Base-by-base conservation (phyloP, 2,797 vertebrate genomes). In the Mycteria americana region DNA sequence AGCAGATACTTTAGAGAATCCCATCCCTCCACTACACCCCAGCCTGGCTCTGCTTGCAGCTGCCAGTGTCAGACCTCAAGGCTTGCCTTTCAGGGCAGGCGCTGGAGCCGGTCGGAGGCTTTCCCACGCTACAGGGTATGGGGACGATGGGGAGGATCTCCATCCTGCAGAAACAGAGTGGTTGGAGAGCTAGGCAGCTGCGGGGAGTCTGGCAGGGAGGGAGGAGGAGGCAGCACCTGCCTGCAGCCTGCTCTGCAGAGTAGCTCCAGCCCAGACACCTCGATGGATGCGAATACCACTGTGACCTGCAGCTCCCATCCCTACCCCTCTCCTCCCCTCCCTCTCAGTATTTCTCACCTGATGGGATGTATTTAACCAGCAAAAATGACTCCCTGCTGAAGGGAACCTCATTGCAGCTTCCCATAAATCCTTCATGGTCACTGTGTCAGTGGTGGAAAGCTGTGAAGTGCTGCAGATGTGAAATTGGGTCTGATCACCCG, bases 1-100 rank as follows among this genome's bases (percentile, higher is more conserved):
- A 90, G 87, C 45, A 80, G 60, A 65, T 35, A 81, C 59, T 74
- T 95, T 35, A 23, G 73, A 91, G 82, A 78, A 96, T 91, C 89
- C 89, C 56, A 25, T 45, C 82, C 87, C 81, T 73, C 53, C 2
- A 13, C 50, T 74, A 22, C 13, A 3, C 35, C 76, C 56, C 88
- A 92, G 75, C 45, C 65, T 35, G 50, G 92, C 74, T 64, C 79
- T 0, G 7, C 63, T 87, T 13, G 1, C 85, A 31, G 65, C 86
- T 92, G 65, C 41, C 4, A 3, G 39, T 35, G 45, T 53, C 72
- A 59, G 30, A 75, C 18, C 88, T 57, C 37, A 2, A 43, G 82
- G 68, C 28, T 85, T 28, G 39, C 43, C 67, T 83, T 65, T 17
- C 51, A 25, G 63, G 70, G 48, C 62, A 50, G 54, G 27, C 5